phyloP scores from a whole-genome alignment of 2,888 invertebrate species.

The Alsophila aescularia region DNA sequence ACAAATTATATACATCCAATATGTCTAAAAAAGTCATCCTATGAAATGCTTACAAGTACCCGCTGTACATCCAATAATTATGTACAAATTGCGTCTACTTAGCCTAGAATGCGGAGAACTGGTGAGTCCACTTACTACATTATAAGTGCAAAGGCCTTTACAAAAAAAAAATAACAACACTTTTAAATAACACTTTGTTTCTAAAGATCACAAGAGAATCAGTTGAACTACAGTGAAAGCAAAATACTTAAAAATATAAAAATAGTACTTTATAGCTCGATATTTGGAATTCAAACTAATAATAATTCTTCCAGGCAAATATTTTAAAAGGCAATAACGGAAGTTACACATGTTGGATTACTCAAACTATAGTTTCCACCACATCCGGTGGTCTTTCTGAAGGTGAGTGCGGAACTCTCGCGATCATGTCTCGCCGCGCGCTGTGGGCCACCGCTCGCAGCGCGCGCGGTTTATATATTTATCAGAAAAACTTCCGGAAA shows the following conservation, averaged over 20 bases:
- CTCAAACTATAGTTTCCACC: too few species aligned
- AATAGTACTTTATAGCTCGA: background rate
- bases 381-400: too few species aligned
- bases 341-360: too few species aligned
- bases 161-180: too few species aligned
- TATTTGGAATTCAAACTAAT: constrained; percentile 5
- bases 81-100: constrained; percentile 27
- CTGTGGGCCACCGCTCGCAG: too few species aligned
- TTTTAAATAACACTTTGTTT: too few species aligned
- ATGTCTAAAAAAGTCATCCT: background rate
- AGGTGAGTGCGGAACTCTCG: too few species aligned
- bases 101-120: background rate
- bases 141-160: background rate
- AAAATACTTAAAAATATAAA: background rate
- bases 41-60: background rate
- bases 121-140: background rate
- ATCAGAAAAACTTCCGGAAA: too few species aligned
- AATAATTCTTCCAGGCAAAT: background rate
- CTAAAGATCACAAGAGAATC: too few species aligned
- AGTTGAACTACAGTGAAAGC: background rate
- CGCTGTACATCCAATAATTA: constrained; percentile 1
- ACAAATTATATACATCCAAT: constrained; percentile 14
- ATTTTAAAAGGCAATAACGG: too few species aligned
- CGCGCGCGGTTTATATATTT: too few species aligned
- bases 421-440: too few species aligned